phyloP scores from a whole-genome alignment of 1,140 invertebrate species.

The Elymnias hypermnestra region DNA sequence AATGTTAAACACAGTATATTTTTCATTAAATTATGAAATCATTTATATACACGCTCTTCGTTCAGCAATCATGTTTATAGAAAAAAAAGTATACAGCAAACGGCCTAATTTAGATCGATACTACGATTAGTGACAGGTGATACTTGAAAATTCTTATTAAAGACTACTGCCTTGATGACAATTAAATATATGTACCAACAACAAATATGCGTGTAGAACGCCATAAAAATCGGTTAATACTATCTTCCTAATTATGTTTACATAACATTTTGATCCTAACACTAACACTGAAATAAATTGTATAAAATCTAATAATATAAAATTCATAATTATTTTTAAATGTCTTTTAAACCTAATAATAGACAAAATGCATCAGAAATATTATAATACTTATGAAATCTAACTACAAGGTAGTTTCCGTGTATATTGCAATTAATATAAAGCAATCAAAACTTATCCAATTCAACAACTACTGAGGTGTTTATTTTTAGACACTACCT shows the following conservation, averaged over 20 bases:
- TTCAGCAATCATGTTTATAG: too few relatives aligned
- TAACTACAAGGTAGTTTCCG: background rate
- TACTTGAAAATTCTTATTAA: too few relatives aligned
- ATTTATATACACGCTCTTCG: too few relatives aligned
- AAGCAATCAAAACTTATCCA: background rate
- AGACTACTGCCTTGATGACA: too few relatives aligned
- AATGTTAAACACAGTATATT: too few relatives aligned
- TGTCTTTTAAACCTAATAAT: background rate
- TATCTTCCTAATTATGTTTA: background rate
- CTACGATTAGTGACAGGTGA: too few relatives aligned
- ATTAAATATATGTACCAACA: too few relatives aligned
- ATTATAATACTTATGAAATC: background rate
- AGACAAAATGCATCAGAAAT: background rate
- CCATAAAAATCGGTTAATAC: background rate
- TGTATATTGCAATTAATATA: background rate
- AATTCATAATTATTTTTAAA: background rate
- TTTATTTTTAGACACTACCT: background rate
- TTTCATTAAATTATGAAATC: too few relatives aligned
- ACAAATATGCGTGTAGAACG: background rate
- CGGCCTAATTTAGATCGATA: too few relatives aligned
- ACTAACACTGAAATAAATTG: background rate
- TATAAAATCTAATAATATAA: background rate
- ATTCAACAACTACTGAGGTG: background rate
- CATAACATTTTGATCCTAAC: background rate
- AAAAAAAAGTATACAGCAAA: too few relatives aligned